A percentile compares a stretch with the other conserved stretches of the same genome.
These are phyloP conservation scores for Tetragonisca angustula DNA, from an alignment of 2,888 invertebrate species.

Conservation along the genomic window DNA sequence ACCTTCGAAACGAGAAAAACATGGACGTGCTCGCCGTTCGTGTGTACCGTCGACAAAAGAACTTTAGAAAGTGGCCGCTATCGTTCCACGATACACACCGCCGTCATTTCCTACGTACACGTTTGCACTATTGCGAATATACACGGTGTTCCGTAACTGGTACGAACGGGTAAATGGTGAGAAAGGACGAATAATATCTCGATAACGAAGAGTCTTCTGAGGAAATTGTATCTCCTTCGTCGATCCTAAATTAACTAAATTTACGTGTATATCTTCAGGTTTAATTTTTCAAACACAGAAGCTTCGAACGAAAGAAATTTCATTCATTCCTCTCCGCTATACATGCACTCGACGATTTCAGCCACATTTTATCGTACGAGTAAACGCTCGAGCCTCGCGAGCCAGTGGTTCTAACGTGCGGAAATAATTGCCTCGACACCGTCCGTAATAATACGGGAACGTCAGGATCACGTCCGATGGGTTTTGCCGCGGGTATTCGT, in stretches of 20 bases:
- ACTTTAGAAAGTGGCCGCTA: constrained; percentile 15
- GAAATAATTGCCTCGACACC: constrained; percentile 33
- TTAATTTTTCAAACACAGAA: too few species aligned
- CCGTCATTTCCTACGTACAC: not conserved
- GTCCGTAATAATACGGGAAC: constrained; percentile 27
- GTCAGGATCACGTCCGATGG: not conserved
- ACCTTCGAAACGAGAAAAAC: constrained; percentile 24
- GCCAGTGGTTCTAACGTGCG: not conserved
- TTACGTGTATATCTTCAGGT: too few species aligned
- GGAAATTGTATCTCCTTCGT: too few species aligned
- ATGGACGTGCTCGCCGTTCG: not conserved
- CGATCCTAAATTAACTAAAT: too few species aligned
- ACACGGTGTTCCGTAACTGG: too few species aligned
- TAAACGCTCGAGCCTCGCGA: not conserved
- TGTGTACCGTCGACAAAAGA: not conserved
- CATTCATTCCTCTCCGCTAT: too few species aligned
- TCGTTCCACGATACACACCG: not conserved
- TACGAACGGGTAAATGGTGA: too few species aligned
- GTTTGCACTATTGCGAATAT: too few species aligned
- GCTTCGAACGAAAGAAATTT: too few species aligned
- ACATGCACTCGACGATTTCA: not conserved
- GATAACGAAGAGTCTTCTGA: too few species aligned
- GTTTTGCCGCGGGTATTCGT: constrained; percentile 2
- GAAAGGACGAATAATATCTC: too few species aligned
- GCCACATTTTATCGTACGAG: not conserved